A percentile compares a stretch with the other conserved stretches of the same genome.
Conservation (phyloP, 1,140 invertebrate species). For the Lerema accius region DNA sequence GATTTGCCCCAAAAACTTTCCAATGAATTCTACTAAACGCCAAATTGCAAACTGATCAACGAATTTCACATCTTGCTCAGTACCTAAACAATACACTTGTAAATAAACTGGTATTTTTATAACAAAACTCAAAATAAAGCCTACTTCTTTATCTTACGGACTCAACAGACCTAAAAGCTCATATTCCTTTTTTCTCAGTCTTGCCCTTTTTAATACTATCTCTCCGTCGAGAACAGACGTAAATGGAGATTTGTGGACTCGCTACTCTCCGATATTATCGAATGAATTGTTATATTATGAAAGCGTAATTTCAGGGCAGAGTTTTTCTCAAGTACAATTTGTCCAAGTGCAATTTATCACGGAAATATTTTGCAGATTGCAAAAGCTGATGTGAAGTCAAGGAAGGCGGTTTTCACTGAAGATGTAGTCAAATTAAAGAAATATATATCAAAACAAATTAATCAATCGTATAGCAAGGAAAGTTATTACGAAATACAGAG, state of each 20-base stretch:
- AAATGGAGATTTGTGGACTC: slow-evolving; percentile 55
- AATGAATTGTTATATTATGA: slow-evolving; percentile 25
- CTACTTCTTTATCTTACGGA: neutral
- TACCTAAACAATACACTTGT: too few relatives aligned
- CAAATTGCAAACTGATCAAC: too few relatives aligned
- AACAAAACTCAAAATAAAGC: neutral
- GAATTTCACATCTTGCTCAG: too few relatives aligned
- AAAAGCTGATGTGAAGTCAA: too few relatives aligned
- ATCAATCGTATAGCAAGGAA: neutral
- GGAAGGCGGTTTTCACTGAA: too few relatives aligned
- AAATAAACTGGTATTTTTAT: too few relatives aligned
- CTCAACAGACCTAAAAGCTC: slow-evolving; percentile 22
- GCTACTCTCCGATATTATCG: slow-evolving; percentile 38
- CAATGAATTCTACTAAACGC: too few relatives aligned
- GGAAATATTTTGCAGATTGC: too few relatives aligned
- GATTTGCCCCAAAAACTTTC: too few relatives aligned
- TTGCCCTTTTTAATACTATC: slow-evolving; percentile 37
- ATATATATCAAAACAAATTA: neutral
- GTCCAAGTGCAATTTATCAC: too few relatives aligned
- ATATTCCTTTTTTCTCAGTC: slow-evolving; percentile 38
- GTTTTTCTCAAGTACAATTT: neutral
- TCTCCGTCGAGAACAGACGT: slow-evolving; percentile 36
- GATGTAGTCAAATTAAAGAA: neutral
- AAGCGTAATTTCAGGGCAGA: slow-evolving; percentile 24
- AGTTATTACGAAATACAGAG: neutral